Evolutionary conservation across 2,888 invertebrate genomes (phyloP).

Genomic region (Dryadula phaetusa): DNA sequence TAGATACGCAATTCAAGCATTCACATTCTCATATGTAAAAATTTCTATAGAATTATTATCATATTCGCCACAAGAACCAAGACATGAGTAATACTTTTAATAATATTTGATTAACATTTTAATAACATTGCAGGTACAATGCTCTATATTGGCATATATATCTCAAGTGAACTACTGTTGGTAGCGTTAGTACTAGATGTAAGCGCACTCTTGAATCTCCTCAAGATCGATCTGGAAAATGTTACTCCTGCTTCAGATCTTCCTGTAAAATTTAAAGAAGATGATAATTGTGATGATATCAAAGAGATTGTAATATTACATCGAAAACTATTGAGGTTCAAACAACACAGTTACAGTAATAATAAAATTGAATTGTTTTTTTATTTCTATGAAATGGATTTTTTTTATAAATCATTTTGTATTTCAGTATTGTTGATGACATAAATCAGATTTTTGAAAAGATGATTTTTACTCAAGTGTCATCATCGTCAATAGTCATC

Average conservation of each 20-base stretch:
- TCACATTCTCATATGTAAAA: not conserved
- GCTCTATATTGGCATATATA: slow-evolving; percentile 45
- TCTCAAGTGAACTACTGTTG: slow-evolving; percentile 46
- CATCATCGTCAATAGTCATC: slow-evolving; percentile 49
- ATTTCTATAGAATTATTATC: too few relatives aligned
- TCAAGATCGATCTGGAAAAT: slow-evolving; percentile 48
- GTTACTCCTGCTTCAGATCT: slow-evolving; percentile 23
- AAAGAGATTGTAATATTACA: slow-evolving; percentile 46
- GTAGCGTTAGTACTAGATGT: slow-evolving; percentile 44
- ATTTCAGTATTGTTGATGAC: slow-evolving; percentile 45
- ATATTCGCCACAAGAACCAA: too few relatives aligned
- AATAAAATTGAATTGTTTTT: not conserved
- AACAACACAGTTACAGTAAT: too few relatives aligned
- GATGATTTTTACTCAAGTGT: slow-evolving; percentile 48
- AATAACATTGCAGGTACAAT: slow-evolving; percentile 37
- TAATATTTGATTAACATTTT: not conserved
- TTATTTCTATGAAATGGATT: not conserved
- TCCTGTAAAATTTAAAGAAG: not conserved
- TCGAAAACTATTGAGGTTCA: slow-evolving; percentile 49
- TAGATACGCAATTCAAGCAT: not conserved
- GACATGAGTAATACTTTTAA: too few relatives aligned
- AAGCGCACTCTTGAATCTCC: slow-evolving; percentile 42
- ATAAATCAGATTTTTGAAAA: slow-evolving; percentile 47
- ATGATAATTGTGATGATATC: slow-evolving; percentile 39
- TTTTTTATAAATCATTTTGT: not conserved